Evolutionary conservation across 2,113 vertebrate species (phyloP), one percentile per base, ranked within the genome.

Genomic region (Dissostichus mawsoni): DNA sequence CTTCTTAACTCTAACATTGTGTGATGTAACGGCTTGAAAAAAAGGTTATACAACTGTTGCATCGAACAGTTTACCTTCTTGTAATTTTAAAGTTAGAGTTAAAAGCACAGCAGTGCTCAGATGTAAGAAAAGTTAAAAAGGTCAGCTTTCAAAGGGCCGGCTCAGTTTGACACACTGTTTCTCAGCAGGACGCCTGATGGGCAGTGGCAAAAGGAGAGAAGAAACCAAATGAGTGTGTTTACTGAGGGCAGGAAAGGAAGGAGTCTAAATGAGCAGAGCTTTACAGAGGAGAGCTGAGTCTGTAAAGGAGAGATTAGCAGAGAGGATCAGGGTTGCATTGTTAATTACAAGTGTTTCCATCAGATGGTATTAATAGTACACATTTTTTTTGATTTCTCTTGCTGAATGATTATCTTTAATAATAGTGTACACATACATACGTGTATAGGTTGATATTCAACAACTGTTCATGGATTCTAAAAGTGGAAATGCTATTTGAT

Each of bases 91-190:
- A 70, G 53, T 78, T 66, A 45, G 53, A 74, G 18, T 78, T 73
- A 25, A 69, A 78, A 78, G 70, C 78, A 74, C 48, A 76, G 78
- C 59, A 67, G 78, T 69, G 52, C 0, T 11, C 14, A 69, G 72
- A 82, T 62, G 61, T 70, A 74, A 73, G 5, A 25, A 25, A 78
- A 0, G n/a, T 48, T 50, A 55, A 59, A 74, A 87, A 59, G 71
- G 82, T 82, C 72, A 69, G 48, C 66, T 61, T 74, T 82, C 48
- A 85, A 80, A 79, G 69, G 6, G 20, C 71, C 55, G 57, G 10
- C 53, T 74, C 59, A 66, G 23, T 72, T 63, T 68, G 69, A 77
- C n/a, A 58, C 20, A 62, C 12, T 17, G 36, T 33, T 51, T 82
- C 67, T 52, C 63, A 82, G 76, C 82, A 74, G 71, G 74, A 65